Evolutionary conservation across 2,113 vertebrate species (phyloP), one percentile per base, ranked within the genome.

Genomic region (Ciconia maguari): DNA sequence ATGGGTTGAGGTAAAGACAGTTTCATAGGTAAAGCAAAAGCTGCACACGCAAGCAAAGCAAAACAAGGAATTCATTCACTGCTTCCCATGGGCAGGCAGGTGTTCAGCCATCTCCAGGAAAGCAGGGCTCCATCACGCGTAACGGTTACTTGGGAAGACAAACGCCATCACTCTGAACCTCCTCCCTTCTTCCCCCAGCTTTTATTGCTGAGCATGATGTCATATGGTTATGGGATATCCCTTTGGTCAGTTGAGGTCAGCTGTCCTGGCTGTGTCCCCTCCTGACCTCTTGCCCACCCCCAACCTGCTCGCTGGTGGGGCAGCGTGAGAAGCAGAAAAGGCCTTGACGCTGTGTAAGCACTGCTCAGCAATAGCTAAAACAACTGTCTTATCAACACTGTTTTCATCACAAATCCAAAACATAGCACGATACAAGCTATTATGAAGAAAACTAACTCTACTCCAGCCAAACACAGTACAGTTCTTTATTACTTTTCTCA

Each of bases 141-240:
- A 25, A 22, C 1, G 0, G 5, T 51, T 21, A 78, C 20, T 49
- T 74, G 18, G 27, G 34, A 87, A 78, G 69, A n/a, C 32, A 70
- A 87, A 62, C 1, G 1, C 4, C 17, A 9, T 11, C 7, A 9
- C 48, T 57, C n/a, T 2, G 2, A 75, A 32, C 0, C 0, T 49
- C 62, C 24, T 2, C 5, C 3, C 22, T 72, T 24, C 26, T 80
- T 57, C 11, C 16, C 12, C 9, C 24, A 36, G 42, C 13, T 78
- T 42, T 78, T 30, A 10, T 14, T 52, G 6, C 38, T 46, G 51
- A 27, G 6, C 9, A 20, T 2, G 11, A 51, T 20, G 6, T 25
- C 48, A 51, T 6, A 5, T 24, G 26, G 11, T 51, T 51, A 15
- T 30, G 60, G 36, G 11, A 44, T 17, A 61, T 29, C 6, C 9